Evolutionary conservation across 2,888 invertebrate genomes (phyloP).

Genomic region (Cremastobaeus sp.): DNA sequence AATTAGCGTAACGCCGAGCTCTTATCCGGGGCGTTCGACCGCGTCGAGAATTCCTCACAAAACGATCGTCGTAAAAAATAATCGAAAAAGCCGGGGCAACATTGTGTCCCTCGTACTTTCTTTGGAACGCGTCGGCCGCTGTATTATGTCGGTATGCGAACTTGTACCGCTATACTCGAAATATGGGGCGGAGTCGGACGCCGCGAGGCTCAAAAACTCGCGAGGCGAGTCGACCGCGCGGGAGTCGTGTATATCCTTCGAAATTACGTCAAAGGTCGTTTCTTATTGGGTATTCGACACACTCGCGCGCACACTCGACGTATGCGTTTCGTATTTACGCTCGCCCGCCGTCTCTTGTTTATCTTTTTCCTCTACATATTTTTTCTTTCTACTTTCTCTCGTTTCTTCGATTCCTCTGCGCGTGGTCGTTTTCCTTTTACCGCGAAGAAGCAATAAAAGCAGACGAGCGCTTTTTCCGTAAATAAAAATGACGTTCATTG

Average conservation of each 20-base stretch:
- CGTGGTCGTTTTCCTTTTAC: not conserved
- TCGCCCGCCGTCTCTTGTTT: constrained; percentile 34
- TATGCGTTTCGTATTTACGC: constrained; percentile 46
- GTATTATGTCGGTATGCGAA: constrained; percentile 41
- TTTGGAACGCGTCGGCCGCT: constrained; percentile 13
- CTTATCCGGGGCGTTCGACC: constrained; percentile 18
- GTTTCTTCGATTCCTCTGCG: not conserved
- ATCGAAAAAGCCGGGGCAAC: constrained; percentile 40
- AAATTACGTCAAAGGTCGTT: constrained; percentile 60
- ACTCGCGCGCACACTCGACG: constrained; percentile 32
- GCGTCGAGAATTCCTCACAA: constrained; percentile 35
- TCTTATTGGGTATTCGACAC: constrained; percentile 54
- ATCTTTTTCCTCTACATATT: constrained; percentile 27
- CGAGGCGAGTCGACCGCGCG: constrained; percentile 39
- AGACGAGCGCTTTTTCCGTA: constrained; percentile 39
- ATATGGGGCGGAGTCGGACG: constrained; percentile 53
- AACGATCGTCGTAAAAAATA: constrained; percentile 49
- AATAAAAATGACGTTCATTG: constrained; percentile 51
- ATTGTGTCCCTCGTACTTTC: constrained; percentile 40
- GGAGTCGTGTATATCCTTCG: constrained; percentile 44
- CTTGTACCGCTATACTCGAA: constrained; percentile 45
- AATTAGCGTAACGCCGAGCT: constrained; percentile 34
- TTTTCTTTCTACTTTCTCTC: constrained; percentile 15
- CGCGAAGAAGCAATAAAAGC: constrained; percentile 51
- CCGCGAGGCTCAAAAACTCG: constrained; percentile 54